These are phyloP conservation scores for Micronycteris hirsuta DNA, from an alignment of 2,113 vertebrate species.

Conservation along the genomic window DNA sequence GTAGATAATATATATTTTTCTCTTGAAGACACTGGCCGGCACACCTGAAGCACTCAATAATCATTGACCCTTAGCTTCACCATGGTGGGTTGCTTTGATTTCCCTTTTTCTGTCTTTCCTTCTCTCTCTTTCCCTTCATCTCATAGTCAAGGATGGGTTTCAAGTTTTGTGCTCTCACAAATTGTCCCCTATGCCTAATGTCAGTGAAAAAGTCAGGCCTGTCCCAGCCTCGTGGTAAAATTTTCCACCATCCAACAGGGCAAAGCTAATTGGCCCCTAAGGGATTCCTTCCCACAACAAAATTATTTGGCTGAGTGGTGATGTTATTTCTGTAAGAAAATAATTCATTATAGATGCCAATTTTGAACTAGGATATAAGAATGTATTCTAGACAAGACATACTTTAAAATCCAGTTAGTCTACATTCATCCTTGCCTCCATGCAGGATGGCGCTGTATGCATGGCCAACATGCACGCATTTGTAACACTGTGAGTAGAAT, in stretches of 20 bases:
- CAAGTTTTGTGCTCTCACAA: neutral
- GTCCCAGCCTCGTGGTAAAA: neutral
- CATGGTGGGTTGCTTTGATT: neutral
- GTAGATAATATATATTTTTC: neutral
- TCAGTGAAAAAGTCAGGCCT: neutral
- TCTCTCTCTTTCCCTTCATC: neutral
- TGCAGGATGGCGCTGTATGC: neutral
- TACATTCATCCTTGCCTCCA: neutral
- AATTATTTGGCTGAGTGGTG: neutral
- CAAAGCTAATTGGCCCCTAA: conserved; percentile 30
- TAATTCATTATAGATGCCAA: neutral
- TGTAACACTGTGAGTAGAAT: neutral
- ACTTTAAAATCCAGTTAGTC: neutral
- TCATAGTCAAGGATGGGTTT: neutral
- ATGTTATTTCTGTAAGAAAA: conserved; percentile 14
- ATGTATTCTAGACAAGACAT: neutral
- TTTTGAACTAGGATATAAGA: neutral
- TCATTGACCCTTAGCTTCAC: neutral
- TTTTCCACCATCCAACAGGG: conserved; percentile 19
- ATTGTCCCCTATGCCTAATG: neutral
- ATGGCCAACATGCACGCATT: neutral
- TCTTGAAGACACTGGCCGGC: neutral
- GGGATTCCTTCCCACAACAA: conserved; percentile 18
- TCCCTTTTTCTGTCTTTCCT: neutral
- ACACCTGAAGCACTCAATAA: neutral